phyloP scores from a whole-genome alignment of 2,888 invertebrate species.

The Ptilodon capucinus region DNA sequence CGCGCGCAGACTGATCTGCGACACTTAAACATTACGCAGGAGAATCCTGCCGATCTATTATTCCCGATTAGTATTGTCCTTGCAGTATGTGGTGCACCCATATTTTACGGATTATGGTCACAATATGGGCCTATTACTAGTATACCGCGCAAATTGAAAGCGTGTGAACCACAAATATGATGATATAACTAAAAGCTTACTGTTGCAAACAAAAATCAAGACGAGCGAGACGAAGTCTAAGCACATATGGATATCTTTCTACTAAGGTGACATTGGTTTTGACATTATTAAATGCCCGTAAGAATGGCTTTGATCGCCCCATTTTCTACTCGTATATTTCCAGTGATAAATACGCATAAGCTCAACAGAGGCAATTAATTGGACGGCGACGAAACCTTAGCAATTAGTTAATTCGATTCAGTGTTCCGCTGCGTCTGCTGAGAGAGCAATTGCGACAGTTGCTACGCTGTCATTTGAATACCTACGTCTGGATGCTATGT shows the following conservation, averaged over 20 bases:
- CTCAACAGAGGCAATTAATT: constrained; percentile 60
- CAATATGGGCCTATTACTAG: no score
- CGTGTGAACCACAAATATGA: no score
- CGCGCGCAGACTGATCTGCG: constrained; percentile 18
- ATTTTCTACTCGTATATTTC: constrained; percentile 37
- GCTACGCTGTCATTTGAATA: constrained; percentile 26
- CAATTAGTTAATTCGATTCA: constrained; percentile 65
- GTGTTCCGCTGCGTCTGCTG: constrained; percentile 27
- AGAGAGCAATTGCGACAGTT: constrained; percentile 32
- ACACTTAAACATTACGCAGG: constrained; percentile 7
- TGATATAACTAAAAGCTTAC: no score
- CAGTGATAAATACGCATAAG: constrained; percentile 61
- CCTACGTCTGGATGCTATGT: no score
- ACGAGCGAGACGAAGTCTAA: no score
- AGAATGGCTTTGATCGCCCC: no score
- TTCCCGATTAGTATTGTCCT: no score
- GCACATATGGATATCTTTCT: no score
- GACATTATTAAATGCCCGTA: neutral
- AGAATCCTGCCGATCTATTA: constrained; percentile 5
- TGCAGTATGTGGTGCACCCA: no score
- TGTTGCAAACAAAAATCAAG: no score
- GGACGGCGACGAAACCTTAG: constrained; percentile 57
- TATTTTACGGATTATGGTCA: no score
- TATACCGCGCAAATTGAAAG: no score
- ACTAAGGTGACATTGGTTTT: neutral